Evolutionary conservation across 2,888 invertebrate species (phyloP).

Genomic region (Sialis fuliginosa): DNA sequence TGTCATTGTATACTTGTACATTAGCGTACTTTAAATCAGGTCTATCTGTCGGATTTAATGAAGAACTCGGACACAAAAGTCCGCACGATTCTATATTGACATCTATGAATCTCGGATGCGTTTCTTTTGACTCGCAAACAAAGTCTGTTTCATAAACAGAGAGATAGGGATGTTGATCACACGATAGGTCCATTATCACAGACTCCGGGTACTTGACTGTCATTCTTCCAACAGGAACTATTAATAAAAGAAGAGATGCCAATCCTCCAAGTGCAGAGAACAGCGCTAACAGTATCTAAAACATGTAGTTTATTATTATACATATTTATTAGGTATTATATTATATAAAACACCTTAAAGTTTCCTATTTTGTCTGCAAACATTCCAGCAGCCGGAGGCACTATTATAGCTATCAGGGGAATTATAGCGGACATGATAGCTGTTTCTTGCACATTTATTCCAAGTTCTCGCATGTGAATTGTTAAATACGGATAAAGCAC

Average conservation of each 20-base stretch:
- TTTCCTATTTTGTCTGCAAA: slow-evolving; percentile 65
- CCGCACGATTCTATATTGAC: slow-evolving; percentile 37
- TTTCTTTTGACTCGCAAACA: slow-evolving; percentile 27
- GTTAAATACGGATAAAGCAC: slow-evolving; percentile 65
- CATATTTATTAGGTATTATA: neutral
- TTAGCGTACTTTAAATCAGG: neutral
- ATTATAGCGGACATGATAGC: slow-evolving; percentile 66
- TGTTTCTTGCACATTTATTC: slow-evolving; percentile 61
- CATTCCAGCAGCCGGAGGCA: slow-evolving; percentile 61
- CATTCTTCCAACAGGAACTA: slow-evolving; percentile 53
- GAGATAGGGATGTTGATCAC: slow-evolving; percentile 15
- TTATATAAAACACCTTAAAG: slow-evolving; percentile 40
- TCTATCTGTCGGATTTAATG: neutral
- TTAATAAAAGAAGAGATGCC: slow-evolving; percentile 44
- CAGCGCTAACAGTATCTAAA: slow-evolving; percentile 44
- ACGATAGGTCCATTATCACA: slow-evolving; percentile 38
- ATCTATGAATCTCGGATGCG: slow-evolving; percentile 28
- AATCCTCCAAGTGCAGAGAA: slow-evolving; percentile 49
- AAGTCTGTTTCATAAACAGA: neutral
- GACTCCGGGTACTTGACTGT: slow-evolving; percentile 43
- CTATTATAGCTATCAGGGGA: slow-evolving; percentile 55
- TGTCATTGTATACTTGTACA: too few species aligned
- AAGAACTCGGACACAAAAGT: slow-evolving; percentile 30
- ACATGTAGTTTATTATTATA: slow-evolving; percentile 6
- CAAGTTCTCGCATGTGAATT: slow-evolving; percentile 62